Evolutionary conservation across 2,797 vertebrate genomes (phyloP).

Genomic region (Leucoraja ocellata): DNA sequence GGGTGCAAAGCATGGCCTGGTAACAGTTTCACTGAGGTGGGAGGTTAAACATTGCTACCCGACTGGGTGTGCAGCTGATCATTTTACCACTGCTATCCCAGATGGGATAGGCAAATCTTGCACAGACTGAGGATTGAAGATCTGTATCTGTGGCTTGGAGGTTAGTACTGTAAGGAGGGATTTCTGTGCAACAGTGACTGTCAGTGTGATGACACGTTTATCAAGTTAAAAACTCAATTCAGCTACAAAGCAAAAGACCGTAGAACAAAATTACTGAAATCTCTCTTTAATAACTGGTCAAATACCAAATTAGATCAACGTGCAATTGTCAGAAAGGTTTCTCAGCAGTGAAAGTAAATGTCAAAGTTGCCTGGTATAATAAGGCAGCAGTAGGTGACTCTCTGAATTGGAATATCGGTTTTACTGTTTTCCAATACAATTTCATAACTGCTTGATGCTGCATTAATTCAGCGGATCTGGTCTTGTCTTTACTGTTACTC

Average conservation of each 20-base stretch:
- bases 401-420: conserved; percentile 15
- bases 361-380: conserved; percentile 18
- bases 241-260: not conserved
- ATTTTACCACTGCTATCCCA: not conserved
- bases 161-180: not conserved
- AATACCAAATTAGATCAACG: not conserved
- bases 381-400: conserved; percentile 29
- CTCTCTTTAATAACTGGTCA: not conserved
- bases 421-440: not conserved
- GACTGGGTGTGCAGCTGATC: too few species aligned
- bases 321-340: not conserved
- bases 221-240: not conserved
- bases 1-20: too few species aligned
- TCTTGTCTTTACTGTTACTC: not conserved
- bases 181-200: not conserved
- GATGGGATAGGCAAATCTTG: not conserved
- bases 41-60: too few species aligned
- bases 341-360: not conserved
- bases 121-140: not conserved
- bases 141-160: not conserved
- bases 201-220: not conserved
- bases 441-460: not conserved
- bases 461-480: not conserved
- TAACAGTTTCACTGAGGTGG: too few species aligned
- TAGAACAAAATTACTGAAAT: not conserved